Base-by-base conservation (phyloP, 2,888 invertebrate genomes). In the Temnothorax ravouxi region DNA sequence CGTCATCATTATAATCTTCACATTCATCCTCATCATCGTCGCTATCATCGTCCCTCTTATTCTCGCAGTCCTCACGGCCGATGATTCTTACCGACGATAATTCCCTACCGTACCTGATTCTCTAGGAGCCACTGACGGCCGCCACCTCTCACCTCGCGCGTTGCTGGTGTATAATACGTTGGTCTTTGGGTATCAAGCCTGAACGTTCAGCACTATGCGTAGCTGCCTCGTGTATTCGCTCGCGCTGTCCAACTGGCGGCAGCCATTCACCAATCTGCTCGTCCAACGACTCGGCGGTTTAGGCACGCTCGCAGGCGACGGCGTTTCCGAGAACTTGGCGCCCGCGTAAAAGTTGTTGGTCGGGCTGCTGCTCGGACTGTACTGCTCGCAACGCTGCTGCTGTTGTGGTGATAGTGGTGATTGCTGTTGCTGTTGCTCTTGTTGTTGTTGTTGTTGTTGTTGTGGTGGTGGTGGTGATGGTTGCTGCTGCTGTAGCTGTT, bases 221-320 rank as follows among this genome's bases (percentile, higher is more conserved):
- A 94, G 91, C 88, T 94, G 93, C 88, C 92, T 92, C 72, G 94
- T 90, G 83, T 91, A 80, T 90, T 89, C 77, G 66, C 38, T 25
- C n/a, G 8, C 15, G 13, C 88, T 90, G 71, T 92, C 90, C 38
- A 91, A 87, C 83, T 89, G 90, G 69, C 92, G 91, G 76, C 92
- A 92, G 86, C 91, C 88, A 69, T 69, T 84, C 85, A 90, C 88
- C 54, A 93, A 75, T 86, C 91, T 54, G 5, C n/a, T 54, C 95
- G 96, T 96, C 98, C 98, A 98, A 95, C 97, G 97, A 89, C 96
- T 96, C 84, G 98, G 98, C 91, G 98, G 98, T 94, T 97, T 97
- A 84, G 98, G 98, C 93, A 98, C 95, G 88, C 97, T 97, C 91
- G 96, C 96, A 64, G 98, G 97, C 83, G 97, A 96, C 74, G 98